phyloP scores from a whole-genome alignment of 2,797 vertebrate genomes.

The Thunnus albacares region DNA sequence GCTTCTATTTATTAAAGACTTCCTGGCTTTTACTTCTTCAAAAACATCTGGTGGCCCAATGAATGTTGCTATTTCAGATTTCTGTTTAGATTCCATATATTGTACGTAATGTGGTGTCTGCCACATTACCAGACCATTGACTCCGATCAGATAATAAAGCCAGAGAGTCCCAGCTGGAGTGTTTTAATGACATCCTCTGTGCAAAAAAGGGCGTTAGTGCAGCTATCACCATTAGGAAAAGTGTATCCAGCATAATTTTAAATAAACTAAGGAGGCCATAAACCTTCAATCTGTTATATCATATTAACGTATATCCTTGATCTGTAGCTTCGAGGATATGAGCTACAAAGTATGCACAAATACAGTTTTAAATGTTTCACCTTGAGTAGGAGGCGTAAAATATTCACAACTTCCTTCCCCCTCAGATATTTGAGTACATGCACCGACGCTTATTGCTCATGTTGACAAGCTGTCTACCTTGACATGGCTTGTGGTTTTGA shows the following conservation, averaged over 20 bases:
- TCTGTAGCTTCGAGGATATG: neutral
- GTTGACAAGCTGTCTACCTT: slow-evolving; percentile 9
- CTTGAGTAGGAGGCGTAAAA: neutral
- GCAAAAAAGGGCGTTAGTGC: slow-evolving; percentile 5
- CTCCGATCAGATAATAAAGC: neutral
- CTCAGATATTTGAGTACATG: slow-evolving; percentile 10
- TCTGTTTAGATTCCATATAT: neutral
- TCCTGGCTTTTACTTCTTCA: neutral
- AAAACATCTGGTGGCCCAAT: neutral
- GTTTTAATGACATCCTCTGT: neutral
- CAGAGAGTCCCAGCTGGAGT: slow-evolving; percentile 19
- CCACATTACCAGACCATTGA: neutral
- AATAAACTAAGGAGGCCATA: neutral
- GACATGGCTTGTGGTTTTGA: neutral
- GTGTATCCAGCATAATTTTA: neutral
- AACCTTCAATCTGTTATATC: neutral
- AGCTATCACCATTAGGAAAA: slow-evolving; percentile 4
- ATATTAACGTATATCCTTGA: neutral
- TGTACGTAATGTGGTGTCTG: neutral
- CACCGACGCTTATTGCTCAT: neutral
- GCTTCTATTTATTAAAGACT: neutral
- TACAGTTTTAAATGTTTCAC: neutral
- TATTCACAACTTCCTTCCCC: slow-evolving; percentile 21
- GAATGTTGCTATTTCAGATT: neutral
- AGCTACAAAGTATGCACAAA: neutral